Percentiles rank a stretch among this genome's conserved stretches.
phyloP scores from a whole-genome alignment of 2,888 invertebrate genomes.

The Conus canariensis region DNA sequence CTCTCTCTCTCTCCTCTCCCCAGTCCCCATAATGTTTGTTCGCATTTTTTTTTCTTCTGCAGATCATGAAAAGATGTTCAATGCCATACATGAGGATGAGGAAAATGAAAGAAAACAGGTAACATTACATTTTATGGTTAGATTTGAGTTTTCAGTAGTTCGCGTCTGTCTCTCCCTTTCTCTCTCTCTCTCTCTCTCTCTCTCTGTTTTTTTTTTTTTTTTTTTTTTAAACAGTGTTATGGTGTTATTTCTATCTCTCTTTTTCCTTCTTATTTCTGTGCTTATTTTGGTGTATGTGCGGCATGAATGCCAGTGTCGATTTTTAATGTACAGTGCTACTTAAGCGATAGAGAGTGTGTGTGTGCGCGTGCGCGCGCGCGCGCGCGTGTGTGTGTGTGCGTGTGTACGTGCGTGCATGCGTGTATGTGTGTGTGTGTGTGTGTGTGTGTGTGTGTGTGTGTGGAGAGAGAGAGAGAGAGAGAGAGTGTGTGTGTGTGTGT shows the following conservation, averaged over 20 bases:
- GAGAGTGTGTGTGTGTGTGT: too few relatives aligned
- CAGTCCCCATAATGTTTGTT: neutral
- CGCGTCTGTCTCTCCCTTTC: too few relatives aligned
- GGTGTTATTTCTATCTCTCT: too few relatives aligned
- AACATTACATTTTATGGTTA: neutral
- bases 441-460: neutral
- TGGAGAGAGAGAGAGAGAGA: too few relatives aligned
- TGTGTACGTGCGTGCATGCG: neutral
- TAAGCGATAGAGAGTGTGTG: neutral
- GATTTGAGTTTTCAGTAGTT: too few relatives aligned
- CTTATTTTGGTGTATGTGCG: too few relatives aligned
- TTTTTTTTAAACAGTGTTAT: too few relatives aligned
- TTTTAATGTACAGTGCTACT: too few relatives aligned
- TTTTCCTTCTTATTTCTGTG: too few relatives aligned
- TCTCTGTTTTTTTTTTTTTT: too few relatives aligned
- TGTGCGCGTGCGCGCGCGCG: neutral
- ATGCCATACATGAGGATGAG: neutral
- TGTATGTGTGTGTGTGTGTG: neutral
- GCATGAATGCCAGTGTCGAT: too few relatives aligned
- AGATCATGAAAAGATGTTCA: conserved; percentile 19
- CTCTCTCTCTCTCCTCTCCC: neutral
- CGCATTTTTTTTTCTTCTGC: neutral
- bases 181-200: too few relatives aligned
- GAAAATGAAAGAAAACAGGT: conserved; percentile 15
- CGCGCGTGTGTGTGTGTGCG: neutral